phyloP scores from a whole-genome alignment of 1,140 invertebrate genomes.

The Leptinotarsa undecemlineata region DNA sequence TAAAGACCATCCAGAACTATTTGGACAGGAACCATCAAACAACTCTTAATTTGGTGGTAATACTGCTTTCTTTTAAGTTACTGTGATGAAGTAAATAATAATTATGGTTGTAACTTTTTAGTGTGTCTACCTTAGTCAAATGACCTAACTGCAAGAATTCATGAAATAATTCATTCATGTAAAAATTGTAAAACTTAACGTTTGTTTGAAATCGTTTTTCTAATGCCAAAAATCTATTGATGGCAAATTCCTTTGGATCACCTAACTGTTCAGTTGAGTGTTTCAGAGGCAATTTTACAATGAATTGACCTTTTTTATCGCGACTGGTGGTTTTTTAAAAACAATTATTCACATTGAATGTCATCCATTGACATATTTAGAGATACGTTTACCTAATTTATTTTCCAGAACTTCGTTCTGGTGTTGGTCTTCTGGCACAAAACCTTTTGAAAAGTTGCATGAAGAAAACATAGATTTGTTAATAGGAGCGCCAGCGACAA shows the following conservation, averaged over 20 bases:
- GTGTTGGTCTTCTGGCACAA: constrained; percentile 26
- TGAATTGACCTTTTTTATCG: constrained; percentile 38
- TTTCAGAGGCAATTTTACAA: constrained; percentile 44
- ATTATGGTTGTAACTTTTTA: constrained; percentile 9
- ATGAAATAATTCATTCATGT: constrained; percentile 47
- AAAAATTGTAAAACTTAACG: constrained; percentile 22
- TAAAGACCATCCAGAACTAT: constrained; percentile 40
- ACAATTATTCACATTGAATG: constrained; percentile 43
- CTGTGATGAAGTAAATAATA: constrained; percentile 56
- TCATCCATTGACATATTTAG: constrained; percentile 40
- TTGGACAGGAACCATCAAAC: constrained; percentile 52
- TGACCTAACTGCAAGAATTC: constrained; percentile 47
- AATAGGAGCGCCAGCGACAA: constrained; percentile 35
- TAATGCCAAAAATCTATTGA: constrained; percentile 27
- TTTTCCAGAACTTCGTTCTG: constrained; percentile 46
- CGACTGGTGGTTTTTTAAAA: constrained; percentile 38
- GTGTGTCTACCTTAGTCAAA: constrained; percentile 30
- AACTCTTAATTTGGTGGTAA: constrained; percentile 51
- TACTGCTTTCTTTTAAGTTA: constrained; percentile 46
- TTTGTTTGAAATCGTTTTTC: constrained; percentile 29
- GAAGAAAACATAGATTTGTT: neutral
- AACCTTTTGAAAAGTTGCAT: neutral
- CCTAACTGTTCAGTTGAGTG: constrained; percentile 31
- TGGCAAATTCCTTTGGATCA: constrained; percentile 31
- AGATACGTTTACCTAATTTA: constrained; percentile 38